Conservation (phyloP, 2,888 invertebrate genomes). For the Trachelus iudaicus region DNA sequence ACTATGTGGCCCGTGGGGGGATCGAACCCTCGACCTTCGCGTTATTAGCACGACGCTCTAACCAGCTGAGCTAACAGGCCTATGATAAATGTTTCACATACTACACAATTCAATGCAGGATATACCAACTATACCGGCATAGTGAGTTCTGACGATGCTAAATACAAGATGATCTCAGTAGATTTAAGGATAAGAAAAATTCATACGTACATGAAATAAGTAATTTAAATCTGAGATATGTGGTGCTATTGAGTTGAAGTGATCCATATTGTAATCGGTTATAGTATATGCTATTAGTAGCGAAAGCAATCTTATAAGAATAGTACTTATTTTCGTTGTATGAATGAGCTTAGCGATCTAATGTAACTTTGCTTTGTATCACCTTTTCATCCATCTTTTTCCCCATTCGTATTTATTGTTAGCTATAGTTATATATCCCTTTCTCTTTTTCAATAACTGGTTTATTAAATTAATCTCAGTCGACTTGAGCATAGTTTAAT, state of each 20-base stretch:
- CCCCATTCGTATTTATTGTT: not conserved
- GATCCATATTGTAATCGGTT: not conserved
- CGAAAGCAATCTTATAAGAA: too few species aligned
- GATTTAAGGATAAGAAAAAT: not conserved
- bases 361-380: too few species aligned
- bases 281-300: too few species aligned
- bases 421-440: not conserved
- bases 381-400: too few species aligned
- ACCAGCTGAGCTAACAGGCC: conserved; percentile 19
- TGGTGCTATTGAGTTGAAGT: not conserved
- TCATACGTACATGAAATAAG: not conserved
- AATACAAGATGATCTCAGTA: not conserved
- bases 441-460: not conserved
- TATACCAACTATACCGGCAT: not conserved
- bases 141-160: not conserved
- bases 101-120: not conserved
- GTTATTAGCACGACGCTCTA: conserved; percentile 23
- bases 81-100: not conserved
- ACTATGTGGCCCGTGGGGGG: conserved; percentile 28
- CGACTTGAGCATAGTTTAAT: not conserved
- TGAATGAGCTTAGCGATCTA: too few species aligned
- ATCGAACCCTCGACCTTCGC: conserved; percentile 39
- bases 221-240: not conserved
- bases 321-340: too few species aligned
- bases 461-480: not conserved